Evolutionary conservation across 2,113 vertebrate genomes (phyloP), one percentile per base, ranked within the genome.

Genomic region (Cercopithecus mona): DNA sequence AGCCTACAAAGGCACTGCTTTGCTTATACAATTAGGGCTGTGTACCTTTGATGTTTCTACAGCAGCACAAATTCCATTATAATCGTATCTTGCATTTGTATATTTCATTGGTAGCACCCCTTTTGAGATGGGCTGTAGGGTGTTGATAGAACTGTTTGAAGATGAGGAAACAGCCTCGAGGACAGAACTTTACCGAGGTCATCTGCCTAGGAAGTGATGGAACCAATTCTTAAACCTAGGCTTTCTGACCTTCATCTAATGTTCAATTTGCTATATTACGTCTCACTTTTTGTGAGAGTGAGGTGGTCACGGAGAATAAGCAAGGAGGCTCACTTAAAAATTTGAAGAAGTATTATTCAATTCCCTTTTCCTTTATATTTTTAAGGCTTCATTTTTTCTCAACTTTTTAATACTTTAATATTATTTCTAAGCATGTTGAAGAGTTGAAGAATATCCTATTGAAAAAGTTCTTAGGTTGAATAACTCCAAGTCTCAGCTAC

Each of bases 131-230:
- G 48, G 66, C 32, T 76, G 18, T 88, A 55, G 27, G 1, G 22
- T 81, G 12, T 59, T 88, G 85, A 68, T 70, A 85, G 22, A 96
- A 83, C 40, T 90, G 55, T 88, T 96, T 83, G 32, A 97, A 94
- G n/a, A 43, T 79, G 55, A 95, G 48, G 50, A 90, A 93, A 92
- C 70, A 90, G 17, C 40, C 23, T 92, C 72, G 66, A 72, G 22
- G 52, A 80, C 48, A 64, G 59, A 55, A 80, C 57, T 95, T 90
- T 30, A 70, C 50, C 0, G 9, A 82, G 20, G 17, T 93, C 55
- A 50, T 86, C 27, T 78, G 45, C 52, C n/a, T 92, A 92, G n/a
- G 45, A 90, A 85, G 45, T 48, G 75, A 59, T 87, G 48, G 52
- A 91, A 81, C 25, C 17, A 90, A 20, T 91, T 95, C 35, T 91